A percentile compares a stretch with the other conserved stretches of the same genome.
phyloP scores from a whole-genome alignment of 2,888 invertebrate species.

The Polyommatus iphigenia region DNA sequence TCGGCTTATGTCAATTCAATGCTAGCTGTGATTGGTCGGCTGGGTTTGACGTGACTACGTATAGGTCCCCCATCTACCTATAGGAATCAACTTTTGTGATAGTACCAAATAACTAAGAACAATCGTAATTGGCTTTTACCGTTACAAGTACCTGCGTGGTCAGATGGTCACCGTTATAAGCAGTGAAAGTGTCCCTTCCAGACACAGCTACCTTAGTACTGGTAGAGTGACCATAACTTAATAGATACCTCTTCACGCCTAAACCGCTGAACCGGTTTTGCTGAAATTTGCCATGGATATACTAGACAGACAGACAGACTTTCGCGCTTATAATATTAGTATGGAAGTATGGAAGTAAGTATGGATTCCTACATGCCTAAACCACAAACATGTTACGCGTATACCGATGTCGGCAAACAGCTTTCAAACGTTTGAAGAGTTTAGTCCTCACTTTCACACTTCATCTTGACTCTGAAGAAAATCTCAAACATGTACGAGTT shows the following conservation, averaged over 20 bases:
- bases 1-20: no score
- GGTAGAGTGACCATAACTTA: constrained; percentile 36
- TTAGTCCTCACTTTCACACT: constrained; percentile 30
- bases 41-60: no score
- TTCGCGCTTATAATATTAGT: no score
- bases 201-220: constrained; percentile 53
- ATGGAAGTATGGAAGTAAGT: no score
- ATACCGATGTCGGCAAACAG: constrained; percentile 52
- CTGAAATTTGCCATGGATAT: no score
- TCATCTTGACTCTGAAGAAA: background rate
- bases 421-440: constrained; percentile 56
- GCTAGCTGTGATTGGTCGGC: no score
- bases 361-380: no score
- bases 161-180: constrained; percentile 50
- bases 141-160: constrained; percentile 35
- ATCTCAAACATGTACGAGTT: background rate
- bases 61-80: background rate
- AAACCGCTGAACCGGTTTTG: no score
- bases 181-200: constrained; percentile 72
- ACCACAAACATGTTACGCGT: constrained; percentile 37
- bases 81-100: no score
- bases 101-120: background rate
- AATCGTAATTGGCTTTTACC: background rate
- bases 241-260: no score
- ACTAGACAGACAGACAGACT: no score